Evolutionary conservation across 2,797 vertebrate species (phyloP).

Genomic region (Silurus aristotelis): DNA sequence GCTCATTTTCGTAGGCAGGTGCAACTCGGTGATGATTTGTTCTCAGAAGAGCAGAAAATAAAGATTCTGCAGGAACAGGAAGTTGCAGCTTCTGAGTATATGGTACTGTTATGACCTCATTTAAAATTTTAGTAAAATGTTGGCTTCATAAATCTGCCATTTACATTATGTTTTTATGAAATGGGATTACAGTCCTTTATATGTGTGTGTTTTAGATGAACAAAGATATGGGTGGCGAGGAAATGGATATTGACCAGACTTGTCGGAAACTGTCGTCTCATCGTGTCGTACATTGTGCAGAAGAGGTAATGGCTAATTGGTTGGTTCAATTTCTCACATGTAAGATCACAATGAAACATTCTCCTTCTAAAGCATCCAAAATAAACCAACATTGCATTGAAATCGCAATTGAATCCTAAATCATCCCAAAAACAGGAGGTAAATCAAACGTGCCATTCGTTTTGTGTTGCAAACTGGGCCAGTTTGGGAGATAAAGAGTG

Average conservation of each 20-base stretch:
- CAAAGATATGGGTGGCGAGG: slow-evolving; percentile 64
- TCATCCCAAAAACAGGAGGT: background rate
- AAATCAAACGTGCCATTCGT: background rate
- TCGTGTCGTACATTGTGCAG: slow-evolving; percentile 66
- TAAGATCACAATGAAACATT: too few species aligned
- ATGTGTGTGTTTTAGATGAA: slow-evolving; percentile 67
- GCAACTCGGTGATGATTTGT: slow-evolving; percentile 76
- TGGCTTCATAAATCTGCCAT: background rate
- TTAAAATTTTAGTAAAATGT: background rate
- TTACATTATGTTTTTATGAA: background rate
- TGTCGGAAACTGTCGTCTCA: slow-evolving; percentile 61
- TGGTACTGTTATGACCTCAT: slow-evolving; percentile 67
- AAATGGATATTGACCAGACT: slow-evolving; percentile 70
- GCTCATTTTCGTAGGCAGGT: slow-evolving; percentile 75
- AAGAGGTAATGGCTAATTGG: slow-evolving; percentile 74
- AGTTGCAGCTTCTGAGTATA: slow-evolving; percentile 68
- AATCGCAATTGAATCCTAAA: background rate
- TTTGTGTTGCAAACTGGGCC: background rate
- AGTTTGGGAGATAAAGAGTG: background rate
- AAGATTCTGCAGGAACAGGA: slow-evolving; percentile 75
- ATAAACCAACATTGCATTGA: background rate
- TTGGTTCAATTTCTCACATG: too few species aligned
- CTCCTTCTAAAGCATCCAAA: too few species aligned
- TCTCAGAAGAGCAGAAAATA: slow-evolving; percentile 69
- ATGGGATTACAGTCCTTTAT: background rate